Evolutionary conservation across 2,888 invertebrate genomes (phyloP), one percentile per base, ranked within the genome.

Genomic region (Euplagia quadripunctaria): DNA sequence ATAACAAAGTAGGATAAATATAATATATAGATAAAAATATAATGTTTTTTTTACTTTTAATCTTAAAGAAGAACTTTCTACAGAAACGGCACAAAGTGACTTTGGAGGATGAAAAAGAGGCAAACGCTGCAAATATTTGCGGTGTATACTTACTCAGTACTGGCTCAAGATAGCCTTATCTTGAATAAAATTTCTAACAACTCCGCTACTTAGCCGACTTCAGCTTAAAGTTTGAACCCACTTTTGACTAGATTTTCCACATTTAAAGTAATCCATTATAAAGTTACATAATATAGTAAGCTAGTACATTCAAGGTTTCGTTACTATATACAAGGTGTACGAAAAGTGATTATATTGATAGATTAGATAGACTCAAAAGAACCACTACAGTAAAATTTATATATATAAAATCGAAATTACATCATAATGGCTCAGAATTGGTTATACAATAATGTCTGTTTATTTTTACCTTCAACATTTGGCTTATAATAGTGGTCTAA

Each of bases 41-140:
- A 31, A 31, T 2, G 2, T 31, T 31, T 31, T 31, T 31, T 31
- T 7, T 58, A 58, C 12, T 58, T 20, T 31, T 14, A 61, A 61
- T 31, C 14, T 61, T 31, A 61, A 61, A 61, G 12, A 4, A 61
- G 58, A 58, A 61, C 20, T 49, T 49, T 49, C 20, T 20, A 66
- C 49, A 66, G 66, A 66, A 51, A 41, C 16, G 20, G 65, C 16
- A 49, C 65, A 49, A 31, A 66, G 49, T 49, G 66, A 51, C 49
- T 66, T 66, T 66, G 31, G 17, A 51, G 9, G 31, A 66, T 68
- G 42, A 68, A 68, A 61, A 68, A n/a, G 46, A n/a, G 41, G 43
- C 46, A 46, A 43, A 66, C 66, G 31, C 49, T 4, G 49, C 49
- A 66, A 66, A 66, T 51, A 66, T 66, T 66, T 66, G 66, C 49